Evolutionary conservation across 30 jellyfish, hydroid and myxozoan genomes (phyloP).

Genomic region (Hydractinia echinata): DNA sequence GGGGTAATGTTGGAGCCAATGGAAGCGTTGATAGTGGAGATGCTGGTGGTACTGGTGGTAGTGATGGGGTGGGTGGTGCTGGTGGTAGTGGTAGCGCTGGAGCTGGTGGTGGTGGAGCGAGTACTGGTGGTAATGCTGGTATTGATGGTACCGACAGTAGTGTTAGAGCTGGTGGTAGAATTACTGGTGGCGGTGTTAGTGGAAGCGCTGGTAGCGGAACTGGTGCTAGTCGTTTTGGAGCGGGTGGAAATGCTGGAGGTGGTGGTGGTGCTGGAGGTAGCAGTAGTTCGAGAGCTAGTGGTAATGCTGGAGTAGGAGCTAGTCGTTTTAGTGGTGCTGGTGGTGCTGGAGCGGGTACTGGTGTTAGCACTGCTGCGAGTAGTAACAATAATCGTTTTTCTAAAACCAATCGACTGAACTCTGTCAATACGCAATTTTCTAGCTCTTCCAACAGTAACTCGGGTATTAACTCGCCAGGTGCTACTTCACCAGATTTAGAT

Average conservation of each 20-base stretch:
- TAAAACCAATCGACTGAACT: too few species aligned
- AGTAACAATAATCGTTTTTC: neutral
- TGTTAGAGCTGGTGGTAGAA: neutral
- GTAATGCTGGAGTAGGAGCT: neutral
- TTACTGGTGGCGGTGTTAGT: neutral
- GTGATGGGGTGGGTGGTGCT: too few species aligned
- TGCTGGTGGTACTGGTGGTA: slow-evolving; percentile 23
- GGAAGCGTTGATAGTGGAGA: slow-evolving; percentile 32
- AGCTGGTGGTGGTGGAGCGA: neutral
- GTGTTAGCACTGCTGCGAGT: neutral
- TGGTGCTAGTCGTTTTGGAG: neutral
- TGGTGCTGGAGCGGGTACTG: slow-evolving; percentile 10
- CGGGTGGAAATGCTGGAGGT: neutral
- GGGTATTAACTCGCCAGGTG: too few species aligned
- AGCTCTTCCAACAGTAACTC: too few species aligned
- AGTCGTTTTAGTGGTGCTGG: neutral
- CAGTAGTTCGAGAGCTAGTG: neutral
- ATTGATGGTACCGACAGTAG: neutral
- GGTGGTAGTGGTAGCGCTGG: neutral
- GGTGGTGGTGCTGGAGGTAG: slow-evolving; percentile 2
- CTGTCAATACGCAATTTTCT: too few species aligned
- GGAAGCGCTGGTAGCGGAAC: neutral
- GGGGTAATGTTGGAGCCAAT: slow-evolving; percentile 9
- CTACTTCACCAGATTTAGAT: too few species aligned
- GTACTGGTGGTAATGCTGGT: neutral